A percentile compares a stretch with the other conserved stretches of the same genome.
Evolutionary conservation across 2,113 vertebrate species (phyloP).

Genomic region (Elgaria multicarinata): DNA sequence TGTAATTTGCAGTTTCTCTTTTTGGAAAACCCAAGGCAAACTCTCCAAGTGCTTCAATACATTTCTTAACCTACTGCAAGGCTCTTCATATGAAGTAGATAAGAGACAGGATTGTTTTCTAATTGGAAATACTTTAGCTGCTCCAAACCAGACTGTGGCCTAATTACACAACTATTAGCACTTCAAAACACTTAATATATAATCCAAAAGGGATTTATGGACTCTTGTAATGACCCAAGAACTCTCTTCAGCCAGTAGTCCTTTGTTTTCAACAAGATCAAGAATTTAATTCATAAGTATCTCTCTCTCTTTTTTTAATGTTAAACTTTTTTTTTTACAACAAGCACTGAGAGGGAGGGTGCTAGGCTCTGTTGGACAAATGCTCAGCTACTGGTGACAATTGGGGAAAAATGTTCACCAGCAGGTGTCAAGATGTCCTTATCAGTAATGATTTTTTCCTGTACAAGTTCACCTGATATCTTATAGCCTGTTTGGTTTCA

Average conservation of each 20-base stretch:
- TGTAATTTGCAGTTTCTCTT: background rate
- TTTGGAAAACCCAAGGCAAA: background rate
- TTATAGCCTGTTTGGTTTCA: background rate
- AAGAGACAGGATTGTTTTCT: background rate
- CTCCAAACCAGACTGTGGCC: background rate
- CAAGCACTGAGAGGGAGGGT: background rate
- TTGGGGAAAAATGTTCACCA: background rate
- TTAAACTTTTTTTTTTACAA: background rate
- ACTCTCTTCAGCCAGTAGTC: background rate
- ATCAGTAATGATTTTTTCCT: background rate
- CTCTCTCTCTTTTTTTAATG: too few relatives aligned
- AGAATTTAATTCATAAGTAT: background rate
- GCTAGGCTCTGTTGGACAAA: background rate
- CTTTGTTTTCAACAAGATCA: background rate
- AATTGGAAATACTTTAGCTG: background rate
- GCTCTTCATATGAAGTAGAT: background rate
- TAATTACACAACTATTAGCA: background rate
- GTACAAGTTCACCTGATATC: background rate
- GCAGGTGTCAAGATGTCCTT: background rate
- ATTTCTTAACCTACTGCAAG: background rate
- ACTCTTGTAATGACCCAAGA: background rate
- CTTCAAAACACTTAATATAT: background rate
- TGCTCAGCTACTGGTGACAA: background rate
- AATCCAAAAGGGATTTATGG: background rate
- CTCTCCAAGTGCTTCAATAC: background rate